Base-by-base conservation (phyloP, 2,797 vertebrate genomes). In the Danio tinwini region DNA sequence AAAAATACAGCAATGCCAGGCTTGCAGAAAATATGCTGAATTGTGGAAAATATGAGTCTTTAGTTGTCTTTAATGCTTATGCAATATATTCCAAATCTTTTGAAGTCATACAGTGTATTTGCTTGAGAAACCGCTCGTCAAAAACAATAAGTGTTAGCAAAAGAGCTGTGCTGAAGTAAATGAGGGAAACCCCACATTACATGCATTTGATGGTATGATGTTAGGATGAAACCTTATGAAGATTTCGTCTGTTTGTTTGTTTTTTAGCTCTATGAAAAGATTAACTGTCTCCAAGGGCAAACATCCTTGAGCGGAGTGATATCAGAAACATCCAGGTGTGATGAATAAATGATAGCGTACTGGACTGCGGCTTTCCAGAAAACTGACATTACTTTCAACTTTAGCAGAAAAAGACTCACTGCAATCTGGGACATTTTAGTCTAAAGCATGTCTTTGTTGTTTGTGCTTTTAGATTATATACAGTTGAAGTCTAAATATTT, bases 271-370 rank as follows among this genome's bases (percentile, higher is more conserved):
- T 16, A 45, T 58, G 58, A 45, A 72, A 58, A 29, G 5, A n/a
- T 10, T 44, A 11, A 45, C 56, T 10, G 40, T 21, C 17, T 45
- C 70, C 11, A 3, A 45, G 12, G 53, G 5, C 7, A 59, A 45
- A 65, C 19, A n/a, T 47, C 55, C 5, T 47, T 29, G 42, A 47
- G 44, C 67, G 19, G 10, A 29, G 55, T 49, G 9, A 2, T 45
- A 56, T 58, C 21, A 49, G 72, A 61, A 50, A 39, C 44, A 65
- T 17, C 49, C 52, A 67, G 78, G 59, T 52, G 19, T 55, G 59
- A 80, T 80, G 59, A 73, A 73, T 71, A 45, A 74, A 65, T 73
- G 49, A 64, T 65, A 53, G 11, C 8, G 6, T 29, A 29, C 40
- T 59, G 13, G 40, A 56, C 53, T 72, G 55, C 53, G 42, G 19